Evolutionary conservation across 2,113 vertebrate genomes (phyloP), one percentile per base, ranked within the genome.

Genomic region (Anolis carolinensis): DNA sequence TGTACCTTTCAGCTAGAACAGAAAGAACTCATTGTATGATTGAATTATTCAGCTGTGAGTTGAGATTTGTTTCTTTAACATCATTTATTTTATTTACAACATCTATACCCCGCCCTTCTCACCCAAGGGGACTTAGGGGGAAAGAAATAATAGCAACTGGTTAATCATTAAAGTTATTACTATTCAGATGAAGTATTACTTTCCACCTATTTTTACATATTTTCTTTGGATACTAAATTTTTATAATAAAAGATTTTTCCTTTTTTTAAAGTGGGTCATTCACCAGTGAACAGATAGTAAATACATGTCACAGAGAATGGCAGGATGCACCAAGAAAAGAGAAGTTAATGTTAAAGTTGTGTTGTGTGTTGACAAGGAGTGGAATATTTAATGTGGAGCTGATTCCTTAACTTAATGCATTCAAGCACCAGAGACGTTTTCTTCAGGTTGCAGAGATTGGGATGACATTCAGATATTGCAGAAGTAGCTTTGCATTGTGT

Each of bases 371-470:
- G 74, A 93, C 91, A 89, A 92, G 76, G 34, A 90, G 68, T 79
- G 86, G 84, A 91, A 89, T 90, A 89, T 86, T 92, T 82, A 75
- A 82, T 91, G 70, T 86, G 81, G 82, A 92, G 89, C 70, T 92
- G 88, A 92, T 77, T 93, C 73, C 88, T 85, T 34, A 52, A 79
- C 52, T 84, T 23, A 36, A 88, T 81, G 81, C 0, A 0, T 92
- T 89, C 86, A 89, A 44, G 86, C 85, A 93, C 82, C 73, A 74
- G 85, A 90, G 89, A 71, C 21, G 82, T 0, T 16, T 27, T 62
- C 10, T 34, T 52, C 72, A 85, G 82, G 50, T 93, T 65, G 77
- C 73, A 85, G 44, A 39, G 83, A 78, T 87, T 84, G 74, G 86
- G 91, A 89, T 90, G 83, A 65, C 50, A 87, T 86, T 87, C 72